Conservation (phyloP, 2,888 invertebrate species). For the Lagria hirta region DNA sequence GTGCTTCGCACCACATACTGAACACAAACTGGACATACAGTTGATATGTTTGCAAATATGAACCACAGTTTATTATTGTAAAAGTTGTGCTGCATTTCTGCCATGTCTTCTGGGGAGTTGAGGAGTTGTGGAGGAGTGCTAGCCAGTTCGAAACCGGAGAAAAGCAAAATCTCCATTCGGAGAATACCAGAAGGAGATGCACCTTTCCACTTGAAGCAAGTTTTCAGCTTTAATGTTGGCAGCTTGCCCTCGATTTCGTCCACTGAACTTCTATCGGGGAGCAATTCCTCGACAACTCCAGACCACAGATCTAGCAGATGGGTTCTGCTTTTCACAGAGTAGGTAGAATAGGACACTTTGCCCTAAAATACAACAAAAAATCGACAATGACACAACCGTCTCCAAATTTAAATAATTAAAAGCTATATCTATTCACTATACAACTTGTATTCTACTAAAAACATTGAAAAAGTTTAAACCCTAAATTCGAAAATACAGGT, state of each 20-base stretch:
- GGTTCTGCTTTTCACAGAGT: constrained; percentile 61
- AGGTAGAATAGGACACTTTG: constrained; percentile 65
- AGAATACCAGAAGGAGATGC: constrained; percentile 63
- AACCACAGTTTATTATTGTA: constrained; percentile 66
- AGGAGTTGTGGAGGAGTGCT: constrained; percentile 54
- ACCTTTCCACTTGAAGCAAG: constrained; percentile 68
- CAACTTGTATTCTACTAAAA: too few species aligned
- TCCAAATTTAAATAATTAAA: too few species aligned
- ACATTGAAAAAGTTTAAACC: too few species aligned
- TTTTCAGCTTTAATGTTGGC: constrained; percentile 64
- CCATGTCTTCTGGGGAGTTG: constrained; percentile 60
- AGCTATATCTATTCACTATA: too few species aligned
- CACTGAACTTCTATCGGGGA: constrained; percentile 63
- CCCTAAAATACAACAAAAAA: constrained; percentile 54
- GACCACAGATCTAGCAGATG: constrained; percentile 63
- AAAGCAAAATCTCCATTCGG: constrained; percentile 62
- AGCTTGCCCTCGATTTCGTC: constrained; percentile 67
- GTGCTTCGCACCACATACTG: constrained; percentile 63
- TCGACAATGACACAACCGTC: constrained; percentile 1
- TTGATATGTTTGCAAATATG: constrained; percentile 63
- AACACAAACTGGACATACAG: constrained; percentile 64
- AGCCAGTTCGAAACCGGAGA: constrained; percentile 65
- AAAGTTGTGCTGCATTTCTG: constrained; percentile 63
- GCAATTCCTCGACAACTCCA: constrained; percentile 64
- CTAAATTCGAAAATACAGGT: too few species aligned